These are phyloP conservation scores for Parapristionchus giblindavisi DNA, from an alignment of 2,888 invertebrate species.

Conservation along the genomic window DNA sequence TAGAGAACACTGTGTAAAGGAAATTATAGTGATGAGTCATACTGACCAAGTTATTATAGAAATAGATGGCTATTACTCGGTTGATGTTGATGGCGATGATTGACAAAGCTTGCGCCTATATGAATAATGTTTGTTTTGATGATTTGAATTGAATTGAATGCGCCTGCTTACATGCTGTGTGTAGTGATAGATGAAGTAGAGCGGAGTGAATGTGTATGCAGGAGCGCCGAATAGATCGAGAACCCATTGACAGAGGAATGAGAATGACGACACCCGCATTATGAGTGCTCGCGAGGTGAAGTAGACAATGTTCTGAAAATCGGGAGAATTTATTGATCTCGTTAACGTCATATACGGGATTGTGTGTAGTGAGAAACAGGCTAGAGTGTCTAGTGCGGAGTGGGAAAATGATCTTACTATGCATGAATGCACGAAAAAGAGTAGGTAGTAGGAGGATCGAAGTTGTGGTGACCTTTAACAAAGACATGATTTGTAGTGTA, in stretches of 20 bases:
- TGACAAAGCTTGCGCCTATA: slow-evolving; percentile 30
- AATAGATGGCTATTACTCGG: slow-evolving; percentile 28
- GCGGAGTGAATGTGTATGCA: slow-evolving; percentile 27
- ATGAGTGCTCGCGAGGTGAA: slow-evolving; percentile 32
- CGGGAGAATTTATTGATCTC: neutral
- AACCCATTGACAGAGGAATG: slow-evolving; percentile 32
- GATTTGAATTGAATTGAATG: neutral
- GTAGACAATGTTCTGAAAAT: slow-evolving; percentile 32
- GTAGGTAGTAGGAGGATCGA: slow-evolving; percentile 26
- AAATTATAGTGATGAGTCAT: too few species aligned
- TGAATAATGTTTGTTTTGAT: neutral
- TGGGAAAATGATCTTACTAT: slow-evolving; percentile 11
- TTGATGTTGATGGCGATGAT: slow-evolving; percentile 38
- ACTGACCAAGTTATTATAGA: slow-evolving; percentile 22
- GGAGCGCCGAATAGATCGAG: slow-evolving; percentile 17
- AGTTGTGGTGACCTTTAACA: slow-evolving; percentile 11
- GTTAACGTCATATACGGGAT: neutral
- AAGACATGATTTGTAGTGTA: too few species aligned
- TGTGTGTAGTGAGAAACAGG: too few species aligned
- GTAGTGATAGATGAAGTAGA: slow-evolving; percentile 36
- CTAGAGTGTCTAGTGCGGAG: too few species aligned
- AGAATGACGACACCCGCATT: slow-evolving; percentile 19
- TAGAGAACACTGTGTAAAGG: too few species aligned
- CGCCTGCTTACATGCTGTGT: slow-evolving; percentile 9
- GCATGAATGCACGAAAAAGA: slow-evolving; percentile 34